Base-by-base conservation (phyloP, 2,797 vertebrate genomes). In the Pteronotus mesoamericanus region DNA sequence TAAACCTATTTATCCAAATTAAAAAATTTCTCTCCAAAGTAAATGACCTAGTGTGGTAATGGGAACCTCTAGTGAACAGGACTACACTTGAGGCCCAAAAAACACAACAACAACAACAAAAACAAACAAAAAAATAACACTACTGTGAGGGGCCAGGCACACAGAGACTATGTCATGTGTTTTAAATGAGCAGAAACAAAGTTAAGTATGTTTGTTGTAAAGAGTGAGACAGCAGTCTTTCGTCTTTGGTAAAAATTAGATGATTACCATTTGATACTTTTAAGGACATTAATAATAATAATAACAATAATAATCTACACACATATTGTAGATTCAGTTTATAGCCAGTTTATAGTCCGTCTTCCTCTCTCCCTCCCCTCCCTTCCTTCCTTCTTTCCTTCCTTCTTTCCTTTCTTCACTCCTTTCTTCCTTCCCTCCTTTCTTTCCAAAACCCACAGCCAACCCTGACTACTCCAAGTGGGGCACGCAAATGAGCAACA, bases 161-260 rank as follows among this genome's bases (percentile, higher is more conserved):
- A 11, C 6, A 37, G 26, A 48, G 22, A 39, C 1, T 0, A 21
- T 46, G 34, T 34, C 24, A 1, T 19, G 2, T 42, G 24, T 39
- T 55, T 59, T 39, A 48, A 91, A 12, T 5, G 59, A n/a, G 39
- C 1, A 18, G 24, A 68, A 53, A 57, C 19, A 26, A 3, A 3
- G 9, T 39, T 11, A 74, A 16, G 9, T 46, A 2, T 19, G 34
- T 59, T 26, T 24, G 3, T 1, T 59, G 21, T 15, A 74, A 77
- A 6, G 19, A 84, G 3, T 32, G 16, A 57, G 15, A 26, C 7
- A 46, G 8, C n/a, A 6, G 12, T 42, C 34, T 90, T 51, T 59
- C 22, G 59, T 57, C 18, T 55, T 34, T 16, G 8, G 42, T 77
- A 72, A 64, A 86, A 92, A 29, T 22, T 11, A 5, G 1, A 61